These are phyloP conservation scores for Corydoras maculifer DNA, from an alignment of 2,113 vertebrate genomes.

Conservation along the genomic window DNA sequence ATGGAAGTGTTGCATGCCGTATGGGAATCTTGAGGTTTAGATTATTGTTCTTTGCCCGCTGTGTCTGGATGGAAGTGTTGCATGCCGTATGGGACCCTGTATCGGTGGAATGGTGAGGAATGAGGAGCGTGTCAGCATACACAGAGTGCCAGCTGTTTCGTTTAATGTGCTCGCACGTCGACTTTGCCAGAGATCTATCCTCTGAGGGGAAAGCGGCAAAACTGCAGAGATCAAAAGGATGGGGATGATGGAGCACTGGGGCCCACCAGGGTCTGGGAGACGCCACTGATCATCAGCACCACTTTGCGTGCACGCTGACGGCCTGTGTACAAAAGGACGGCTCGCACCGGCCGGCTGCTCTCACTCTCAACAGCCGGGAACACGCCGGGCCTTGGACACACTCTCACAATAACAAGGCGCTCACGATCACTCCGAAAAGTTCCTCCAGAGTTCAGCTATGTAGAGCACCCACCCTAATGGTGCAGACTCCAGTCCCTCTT, in stretches of 20 bases:
- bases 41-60: not conserved
- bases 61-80: slow-evolving; percentile 18
- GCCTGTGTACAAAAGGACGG: slow-evolving; percentile 75
- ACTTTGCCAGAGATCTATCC: slow-evolving; percentile 73
- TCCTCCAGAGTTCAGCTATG: slow-evolving; percentile 58
- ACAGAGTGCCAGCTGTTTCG: slow-evolving; percentile 66
- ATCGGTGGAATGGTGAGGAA: slow-evolving; percentile 52
- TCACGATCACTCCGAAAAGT: slow-evolving; percentile 66
- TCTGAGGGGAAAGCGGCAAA: slow-evolving; percentile 76
- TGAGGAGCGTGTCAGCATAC: slow-evolving; percentile 54
- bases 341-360: slow-evolving; percentile 66
- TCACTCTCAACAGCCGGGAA: slow-evolving; percentile 80
- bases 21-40: not conserved
- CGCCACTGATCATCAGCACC: slow-evolving; percentile 71
- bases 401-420: slow-evolving; percentile 84
- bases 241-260: slow-evolving; percentile 55
- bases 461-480: slow-evolving; percentile 8
- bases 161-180: slow-evolving; percentile 56
- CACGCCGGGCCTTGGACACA: slow-evolving; percentile 76
- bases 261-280: slow-evolving; percentile 47
- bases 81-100: slow-evolving; percentile 38
- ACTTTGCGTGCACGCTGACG: slow-evolving; percentile 74
- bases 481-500: slow-evolving; percentile 6
- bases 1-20: slow-evolving; percentile 7
- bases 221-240: slow-evolving; percentile 85